These are phyloP conservation scores for Orius insidiosus DNA, from an alignment of 1,140 invertebrate genomes.

Conservation along the genomic window DNA sequence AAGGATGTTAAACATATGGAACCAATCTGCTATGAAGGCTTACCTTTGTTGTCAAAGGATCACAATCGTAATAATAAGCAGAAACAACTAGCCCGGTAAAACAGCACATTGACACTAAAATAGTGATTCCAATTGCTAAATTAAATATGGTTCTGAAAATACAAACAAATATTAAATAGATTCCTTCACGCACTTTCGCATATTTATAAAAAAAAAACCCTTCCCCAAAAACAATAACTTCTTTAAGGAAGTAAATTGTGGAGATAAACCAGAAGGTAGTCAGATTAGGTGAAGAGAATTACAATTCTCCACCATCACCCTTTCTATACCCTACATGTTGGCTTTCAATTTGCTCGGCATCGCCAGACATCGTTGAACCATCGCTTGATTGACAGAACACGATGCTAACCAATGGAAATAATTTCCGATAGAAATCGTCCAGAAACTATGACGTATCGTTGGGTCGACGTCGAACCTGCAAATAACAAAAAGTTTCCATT, in stretches of 20 bases:
- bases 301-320: too few species aligned
- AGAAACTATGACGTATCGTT: constrained; percentile 61
- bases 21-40: too few species aligned
- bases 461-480: constrained; percentile 57
- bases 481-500: constrained; percentile 12
- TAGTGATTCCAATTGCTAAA: constrained; percentile 26
- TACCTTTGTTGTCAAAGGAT: constrained; percentile 45
- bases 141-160: constrained; percentile 27
- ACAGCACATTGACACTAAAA: constrained; percentile 33
- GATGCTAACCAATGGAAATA: constrained; percentile 65
- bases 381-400: constrained; percentile 67
- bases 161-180: neutral
- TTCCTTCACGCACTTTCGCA: neutral
- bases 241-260: too few species aligned
- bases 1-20: too few species aligned
- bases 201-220: too few species aligned
- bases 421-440: constrained; percentile 62
- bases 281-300: too few species aligned
- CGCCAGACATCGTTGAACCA: constrained; percentile 65
- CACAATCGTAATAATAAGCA: constrained; percentile 56
- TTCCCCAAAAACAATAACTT: too few species aligned
- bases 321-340: constrained; percentile 36
- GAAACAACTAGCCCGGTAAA: constrained; percentile 63
- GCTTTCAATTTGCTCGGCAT: constrained; percentile 51
- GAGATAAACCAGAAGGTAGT: too few species aligned